Evolutionary conservation across 92 coral and sea anemone species (phyloP).

Genomic region (Meandrina meandrites): DNA sequence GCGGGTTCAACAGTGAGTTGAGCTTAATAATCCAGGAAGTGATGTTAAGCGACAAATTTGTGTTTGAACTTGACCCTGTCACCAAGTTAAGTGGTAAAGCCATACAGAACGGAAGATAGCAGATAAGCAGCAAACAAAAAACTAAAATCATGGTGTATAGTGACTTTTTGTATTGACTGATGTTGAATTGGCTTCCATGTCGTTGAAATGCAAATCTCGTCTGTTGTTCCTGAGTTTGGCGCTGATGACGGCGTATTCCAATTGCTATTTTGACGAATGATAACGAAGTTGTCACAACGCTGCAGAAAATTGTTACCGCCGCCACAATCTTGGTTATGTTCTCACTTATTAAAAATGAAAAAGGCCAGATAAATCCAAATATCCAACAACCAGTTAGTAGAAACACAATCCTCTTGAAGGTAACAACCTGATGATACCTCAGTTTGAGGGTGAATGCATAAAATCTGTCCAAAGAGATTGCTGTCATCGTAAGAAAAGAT

Average conservation of each 20-base stretch:
- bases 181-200: neutral
- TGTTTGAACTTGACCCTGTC: neutral
- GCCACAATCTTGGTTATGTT: neutral
- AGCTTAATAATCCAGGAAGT: slow-evolving; percentile 28
- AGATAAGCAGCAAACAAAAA: neutral
- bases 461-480: slow-evolving; percentile 9
- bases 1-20: slow-evolving; percentile 55
- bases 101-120: slow-evolving; percentile 10
- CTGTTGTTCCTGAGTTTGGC: slow-evolving; percentile 2
- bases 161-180: slow-evolving; percentile 9
- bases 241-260: slow-evolving; percentile 14
- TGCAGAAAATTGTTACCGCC: neutral
- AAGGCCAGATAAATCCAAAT: slow-evolving; percentile 13
- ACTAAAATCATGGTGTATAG: neutral
- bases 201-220: neutral
- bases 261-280: neutral
- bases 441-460: neutral
- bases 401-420: neutral
- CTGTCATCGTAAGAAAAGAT: slow-evolving; percentile 20
- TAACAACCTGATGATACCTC: slow-evolving; percentile 4
- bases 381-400: neutral
- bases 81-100: neutral
- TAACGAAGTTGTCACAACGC: neutral
- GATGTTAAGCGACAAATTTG: slow-evolving; percentile 8
- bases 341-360: neutral